Conservation (phyloP, 2,113 vertebrate species). For the Heterochromis multidens region DNA sequence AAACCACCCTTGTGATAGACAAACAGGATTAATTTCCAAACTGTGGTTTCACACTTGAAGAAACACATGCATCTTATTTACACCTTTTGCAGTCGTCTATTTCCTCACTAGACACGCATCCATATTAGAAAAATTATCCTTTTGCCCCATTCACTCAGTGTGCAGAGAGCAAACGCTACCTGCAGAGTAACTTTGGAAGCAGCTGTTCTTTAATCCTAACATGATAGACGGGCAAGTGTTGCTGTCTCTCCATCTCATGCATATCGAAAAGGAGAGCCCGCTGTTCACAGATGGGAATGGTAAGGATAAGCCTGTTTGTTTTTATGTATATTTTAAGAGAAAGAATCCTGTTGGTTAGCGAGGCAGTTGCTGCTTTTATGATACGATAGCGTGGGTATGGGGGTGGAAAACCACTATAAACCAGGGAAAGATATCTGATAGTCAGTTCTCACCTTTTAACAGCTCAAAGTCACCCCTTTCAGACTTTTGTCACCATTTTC, state of each 20-base stretch:
- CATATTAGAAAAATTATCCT: background rate
- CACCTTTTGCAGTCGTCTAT: background rate
- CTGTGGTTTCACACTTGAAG: background rate
- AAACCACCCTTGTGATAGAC: background rate
- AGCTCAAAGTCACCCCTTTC: background rate
- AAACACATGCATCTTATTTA: slow-evolving; percentile 1
- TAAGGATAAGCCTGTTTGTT: background rate
- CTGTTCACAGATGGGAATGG: background rate
- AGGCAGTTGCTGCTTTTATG: slow-evolving; percentile 17
- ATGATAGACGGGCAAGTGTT: background rate
- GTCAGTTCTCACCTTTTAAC: background rate
- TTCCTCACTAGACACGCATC: background rate
- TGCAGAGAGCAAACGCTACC: slow-evolving; percentile 29
- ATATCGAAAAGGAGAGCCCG: background rate
- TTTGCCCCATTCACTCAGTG: background rate
- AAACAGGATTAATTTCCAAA: background rate
- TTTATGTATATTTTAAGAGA: slow-evolving; percentile 9
- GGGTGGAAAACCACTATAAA: background rate
- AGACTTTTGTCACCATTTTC: background rate
- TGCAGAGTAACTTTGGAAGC: slow-evolving; percentile 18
- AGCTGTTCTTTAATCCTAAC: slow-evolving; percentile 32
- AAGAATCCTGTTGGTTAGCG: background rate
- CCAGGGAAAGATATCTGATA: background rate
- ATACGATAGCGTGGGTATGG: background rate
- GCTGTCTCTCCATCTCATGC: background rate